These are phyloP conservation scores for Subacronicta megacephala DNA, from an alignment of 2,888 invertebrate genomes.

Conservation along the genomic window DNA sequence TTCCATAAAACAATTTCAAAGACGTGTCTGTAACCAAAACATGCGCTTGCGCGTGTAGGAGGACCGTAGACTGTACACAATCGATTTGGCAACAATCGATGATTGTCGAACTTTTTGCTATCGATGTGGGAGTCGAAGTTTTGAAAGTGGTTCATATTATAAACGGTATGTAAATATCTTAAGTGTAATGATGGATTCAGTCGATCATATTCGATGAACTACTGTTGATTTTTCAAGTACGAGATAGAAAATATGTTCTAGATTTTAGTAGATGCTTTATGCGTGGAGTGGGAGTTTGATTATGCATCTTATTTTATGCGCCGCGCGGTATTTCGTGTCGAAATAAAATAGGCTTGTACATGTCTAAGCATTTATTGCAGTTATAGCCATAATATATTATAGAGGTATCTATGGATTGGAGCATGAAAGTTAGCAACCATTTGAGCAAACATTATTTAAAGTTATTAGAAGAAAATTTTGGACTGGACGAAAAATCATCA, in stretches of 20 bases:
- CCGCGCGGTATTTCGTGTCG: background rate
- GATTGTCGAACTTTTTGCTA: constrained; percentile 20
- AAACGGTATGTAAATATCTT: constrained; percentile 31
- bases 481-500: too few relatives aligned
- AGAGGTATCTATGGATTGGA: too few relatives aligned
- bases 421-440: too few relatives aligned
- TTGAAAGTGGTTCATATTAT: constrained; percentile 21
- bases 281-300: background rate
- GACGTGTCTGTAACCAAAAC: constrained; percentile 55
- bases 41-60: constrained; percentile 25
- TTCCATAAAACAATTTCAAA: constrained; percentile 48
- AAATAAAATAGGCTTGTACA: background rate
- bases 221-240: constrained; percentile 18
- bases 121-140: constrained; percentile 29
- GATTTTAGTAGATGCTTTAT: constrained; percentile 17
- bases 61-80: constrained; percentile 17
- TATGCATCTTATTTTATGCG: background rate
- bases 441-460: too few relatives aligned
- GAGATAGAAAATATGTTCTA: constrained; percentile 19
- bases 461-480: too few relatives aligned
- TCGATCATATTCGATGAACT: constrained; percentile 20
- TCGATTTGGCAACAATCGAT: constrained; percentile 27
- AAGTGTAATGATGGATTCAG: constrained; percentile 5
- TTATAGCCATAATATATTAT: background rate
- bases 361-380: background rate